Evolutionary conservation across 2,113 vertebrate species (phyloP).

Genomic region (Delphinapterus leucas): DNA sequence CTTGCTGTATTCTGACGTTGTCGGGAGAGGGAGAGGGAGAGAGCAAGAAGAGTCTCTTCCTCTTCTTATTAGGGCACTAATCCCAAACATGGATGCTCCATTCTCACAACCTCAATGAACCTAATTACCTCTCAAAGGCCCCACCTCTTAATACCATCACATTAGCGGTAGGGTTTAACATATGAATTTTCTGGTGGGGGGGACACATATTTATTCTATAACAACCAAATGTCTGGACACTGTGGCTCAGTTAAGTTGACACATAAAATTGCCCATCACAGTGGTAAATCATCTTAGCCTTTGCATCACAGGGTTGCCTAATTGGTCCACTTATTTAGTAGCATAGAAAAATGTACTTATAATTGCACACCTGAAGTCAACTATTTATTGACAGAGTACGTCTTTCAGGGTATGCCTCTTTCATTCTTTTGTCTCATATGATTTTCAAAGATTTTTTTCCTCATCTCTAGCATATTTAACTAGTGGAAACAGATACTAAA

Average conservation of each 20-base stretch:
- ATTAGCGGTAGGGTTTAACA: not conserved
- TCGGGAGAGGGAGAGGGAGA: not conserved
- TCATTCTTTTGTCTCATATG: not conserved
- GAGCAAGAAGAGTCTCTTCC: not conserved
- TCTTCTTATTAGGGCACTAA: not conserved
- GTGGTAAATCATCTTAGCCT: not conserved
- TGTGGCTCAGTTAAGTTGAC: not conserved
- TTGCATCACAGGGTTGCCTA: not conserved
- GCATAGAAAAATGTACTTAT: not conserved
- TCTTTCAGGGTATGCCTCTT: not conserved
- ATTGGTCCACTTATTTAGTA: not conserved
- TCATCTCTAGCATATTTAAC: constrained; percentile 33
- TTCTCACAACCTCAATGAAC: not conserved
- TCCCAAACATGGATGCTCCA: not conserved
- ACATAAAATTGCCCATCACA: not conserved
- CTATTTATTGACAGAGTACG: not conserved
- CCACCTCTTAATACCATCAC: not conserved
- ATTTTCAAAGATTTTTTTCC: not conserved
- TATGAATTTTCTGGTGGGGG: not conserved
- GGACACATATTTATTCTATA: not conserved
- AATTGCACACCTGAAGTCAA: not conserved
- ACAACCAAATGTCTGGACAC: not conserved
- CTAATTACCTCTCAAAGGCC: not conserved
- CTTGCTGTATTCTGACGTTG: not conserved
- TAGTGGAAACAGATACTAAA: constrained; percentile 37